Evolutionary conservation across 2,797 vertebrate species (phyloP), one percentile per base, ranked within the genome.

Genomic region (Pipistrellus pipistrellus): DNA sequence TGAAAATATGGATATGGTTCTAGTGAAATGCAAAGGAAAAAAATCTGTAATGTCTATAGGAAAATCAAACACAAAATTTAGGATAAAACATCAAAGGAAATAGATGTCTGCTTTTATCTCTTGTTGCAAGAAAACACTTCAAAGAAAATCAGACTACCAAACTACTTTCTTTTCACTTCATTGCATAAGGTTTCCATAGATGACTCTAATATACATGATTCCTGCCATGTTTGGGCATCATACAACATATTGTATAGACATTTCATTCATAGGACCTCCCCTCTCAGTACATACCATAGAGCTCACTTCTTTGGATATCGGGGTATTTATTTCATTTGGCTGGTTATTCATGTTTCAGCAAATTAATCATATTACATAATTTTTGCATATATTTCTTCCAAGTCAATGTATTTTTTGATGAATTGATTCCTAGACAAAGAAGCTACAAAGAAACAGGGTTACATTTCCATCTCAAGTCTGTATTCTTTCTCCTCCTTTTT

Each of bases 31-130:
- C 97, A 97, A 97, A 97, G 96, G 5, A 27, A 87, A 83, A 55
- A 98, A 90, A 98, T 95, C 95, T 97, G 95, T 96, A 87, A 94
- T 94, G 81, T 97, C 96, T 41, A 95, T 95, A 98, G 97, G 87
- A 98, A 98, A 98, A 98, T 97, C 96, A 98, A 98, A 98, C 30
- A 93, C 97, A 96, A 98, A 98, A 98, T 97, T 98, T 98, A 95
- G 97, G 97, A 98, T 98, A 97, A 98, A 98, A 98, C 98, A 98
- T 98, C 98, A 98, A 98, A 98, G 98, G 97, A 98, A 98, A 97
- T 97, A 98, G 95, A 97, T 96, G 96, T 66, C 96, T 98, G 96
- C 98, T 98, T 98, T 98, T 98, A 98, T 98, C 97, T 98, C 96
- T 96, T 94, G 66, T 87, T 96, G 97, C 88, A 96, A 95, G 97